Conservation (phyloP, 2,888 invertebrate genomes). For the Sinelater perroti region DNA sequence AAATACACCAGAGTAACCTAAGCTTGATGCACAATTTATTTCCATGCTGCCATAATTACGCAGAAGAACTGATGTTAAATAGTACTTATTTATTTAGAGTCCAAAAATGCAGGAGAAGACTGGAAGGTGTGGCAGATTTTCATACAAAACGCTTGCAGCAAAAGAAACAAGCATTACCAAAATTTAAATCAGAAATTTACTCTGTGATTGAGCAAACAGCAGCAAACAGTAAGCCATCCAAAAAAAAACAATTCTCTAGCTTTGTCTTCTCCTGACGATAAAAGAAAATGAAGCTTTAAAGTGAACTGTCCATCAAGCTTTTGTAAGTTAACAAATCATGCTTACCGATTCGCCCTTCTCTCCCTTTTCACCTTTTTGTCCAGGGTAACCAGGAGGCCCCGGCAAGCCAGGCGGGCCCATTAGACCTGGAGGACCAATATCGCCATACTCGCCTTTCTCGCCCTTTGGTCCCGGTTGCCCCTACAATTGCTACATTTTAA, state of each 20-base stretch:
- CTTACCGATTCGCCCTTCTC: conserved; percentile 94
- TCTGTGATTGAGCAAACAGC: not conserved
- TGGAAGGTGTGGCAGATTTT: no score
- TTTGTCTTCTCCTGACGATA: conserved; percentile 15
- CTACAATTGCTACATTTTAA: conserved; percentile 53
- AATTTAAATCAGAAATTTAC: not conserved
- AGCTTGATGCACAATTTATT: conserved; percentile 28
- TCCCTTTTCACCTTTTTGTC: conserved; percentile 89
- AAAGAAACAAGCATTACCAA: no score
- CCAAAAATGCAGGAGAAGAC: conserved; percentile 11
- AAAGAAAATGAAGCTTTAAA: not conserved
- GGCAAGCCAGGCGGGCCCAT: conserved; percentile 92
- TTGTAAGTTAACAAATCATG: conserved; percentile 43
- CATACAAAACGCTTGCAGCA: no score
- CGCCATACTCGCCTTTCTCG: conserved; percentile 87
- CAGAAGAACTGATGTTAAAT: not conserved
- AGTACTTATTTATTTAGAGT: not conserved
- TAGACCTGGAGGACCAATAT: conserved; percentile 91
- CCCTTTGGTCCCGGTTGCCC: conserved; percentile 88
- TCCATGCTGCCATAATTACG: conserved; percentile 7
- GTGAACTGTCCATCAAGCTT: conserved; percentile 27
- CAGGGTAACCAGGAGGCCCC: conserved; percentile 86
- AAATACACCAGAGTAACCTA: conserved; percentile 36
- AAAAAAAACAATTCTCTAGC: not conserved
- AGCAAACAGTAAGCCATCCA: not conserved